phyloP scores from a whole-genome alignment of 35 echinoderm and acorn worm species.

The Strongylocentrotus purpuratus region DNA sequence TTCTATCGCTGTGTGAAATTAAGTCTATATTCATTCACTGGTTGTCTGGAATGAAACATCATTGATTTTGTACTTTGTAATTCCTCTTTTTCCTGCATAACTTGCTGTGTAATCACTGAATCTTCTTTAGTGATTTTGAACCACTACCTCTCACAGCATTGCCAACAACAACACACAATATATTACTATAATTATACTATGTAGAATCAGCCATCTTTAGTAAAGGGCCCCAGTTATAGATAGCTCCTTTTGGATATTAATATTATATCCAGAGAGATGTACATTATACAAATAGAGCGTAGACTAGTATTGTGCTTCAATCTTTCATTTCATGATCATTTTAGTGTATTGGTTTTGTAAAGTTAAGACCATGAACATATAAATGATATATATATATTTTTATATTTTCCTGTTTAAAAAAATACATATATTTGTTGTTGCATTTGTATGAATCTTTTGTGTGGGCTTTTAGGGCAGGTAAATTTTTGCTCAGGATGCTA shows the following conservation, averaged over 20 bases:
- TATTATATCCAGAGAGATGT: too few relatives aligned
- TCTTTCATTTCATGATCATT: background rate
- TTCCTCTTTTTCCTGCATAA: background rate
- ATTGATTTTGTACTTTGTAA: background rate
- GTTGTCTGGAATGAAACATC: background rate
- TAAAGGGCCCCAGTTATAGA: too few relatives aligned
- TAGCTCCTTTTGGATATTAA: too few relatives aligned
- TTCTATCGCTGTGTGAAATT: background rate
- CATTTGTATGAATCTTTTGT: background rate
- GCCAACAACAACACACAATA: too few relatives aligned
- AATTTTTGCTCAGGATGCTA: background rate
- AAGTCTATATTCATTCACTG: background rate
- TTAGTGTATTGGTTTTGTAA: background rate
- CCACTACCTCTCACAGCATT: background rate
- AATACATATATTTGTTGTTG: background rate
- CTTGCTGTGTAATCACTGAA: background rate
- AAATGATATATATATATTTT: background rate
- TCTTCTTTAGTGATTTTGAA: background rate
- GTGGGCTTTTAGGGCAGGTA: background rate
- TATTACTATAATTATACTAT: too few relatives aligned
- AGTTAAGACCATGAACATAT: background rate
- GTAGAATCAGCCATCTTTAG: too few relatives aligned
- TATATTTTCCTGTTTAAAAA: background rate
- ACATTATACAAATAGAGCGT: too few relatives aligned
- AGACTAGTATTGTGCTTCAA: background rate